phyloP scores from a whole-genome alignment of 2,113 vertebrate genomes.

The Pollachius pollachius region DNA sequence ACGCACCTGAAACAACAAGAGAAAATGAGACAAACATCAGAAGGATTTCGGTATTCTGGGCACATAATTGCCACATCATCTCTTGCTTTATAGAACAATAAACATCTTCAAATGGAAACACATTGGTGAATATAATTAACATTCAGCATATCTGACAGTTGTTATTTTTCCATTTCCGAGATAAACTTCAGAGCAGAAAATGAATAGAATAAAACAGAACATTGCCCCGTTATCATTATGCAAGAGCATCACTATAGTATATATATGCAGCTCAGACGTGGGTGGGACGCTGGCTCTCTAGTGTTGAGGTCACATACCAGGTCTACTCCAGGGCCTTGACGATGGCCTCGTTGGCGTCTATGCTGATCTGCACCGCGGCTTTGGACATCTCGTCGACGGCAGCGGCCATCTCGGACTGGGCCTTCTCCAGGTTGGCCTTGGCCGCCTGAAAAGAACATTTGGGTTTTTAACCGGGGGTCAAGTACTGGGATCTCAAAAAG shows the following conservation, averaged over 20 bases:
- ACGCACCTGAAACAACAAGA: constrained; percentile 33
- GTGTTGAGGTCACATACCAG: neutral
- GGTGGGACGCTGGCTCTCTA: too few species aligned
- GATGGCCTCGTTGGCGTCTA: constrained; percentile 91
- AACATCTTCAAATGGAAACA: neutral
- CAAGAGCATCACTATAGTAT: too few species aligned
- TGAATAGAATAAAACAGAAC: neutral
- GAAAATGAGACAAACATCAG: neutral
- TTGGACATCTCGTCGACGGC: constrained; percentile 75
- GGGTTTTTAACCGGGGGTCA: neutral
- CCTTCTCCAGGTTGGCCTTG: constrained; percentile 90
- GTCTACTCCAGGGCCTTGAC: constrained; percentile 90
- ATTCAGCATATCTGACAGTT: too few species aligned
- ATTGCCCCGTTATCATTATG: too few species aligned
- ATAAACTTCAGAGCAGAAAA: neutral
- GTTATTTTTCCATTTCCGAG: too few species aligned
- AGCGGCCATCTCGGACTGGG: constrained; percentile 75
- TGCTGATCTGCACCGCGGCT: constrained; percentile 86
- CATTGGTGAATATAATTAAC: too few species aligned
- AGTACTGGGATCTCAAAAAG: too few species aligned
- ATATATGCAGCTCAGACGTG: too few species aligned
- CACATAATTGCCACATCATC: neutral
- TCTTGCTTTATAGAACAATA: neutral
- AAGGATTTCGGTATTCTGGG: neutral
- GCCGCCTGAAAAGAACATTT: constrained; percentile 74